These are phyloP conservation scores for Crotalus viridis DNA, from an alignment of 2,113 vertebrate genomes.

Conservation along the genomic window DNA sequence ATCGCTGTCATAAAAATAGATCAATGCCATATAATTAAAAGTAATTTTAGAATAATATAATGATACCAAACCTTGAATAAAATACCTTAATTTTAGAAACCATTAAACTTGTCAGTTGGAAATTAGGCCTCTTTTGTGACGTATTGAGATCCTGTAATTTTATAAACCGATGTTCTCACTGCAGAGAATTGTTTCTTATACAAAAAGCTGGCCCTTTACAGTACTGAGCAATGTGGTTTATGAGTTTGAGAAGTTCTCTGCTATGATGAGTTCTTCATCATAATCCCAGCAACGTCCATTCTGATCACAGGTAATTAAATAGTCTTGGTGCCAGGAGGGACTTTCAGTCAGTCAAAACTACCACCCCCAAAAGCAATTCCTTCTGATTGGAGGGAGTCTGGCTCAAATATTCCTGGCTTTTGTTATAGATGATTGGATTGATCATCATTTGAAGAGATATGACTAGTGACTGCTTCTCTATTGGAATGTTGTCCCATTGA, in stretches of 20 bases:
- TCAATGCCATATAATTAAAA: slow-evolving; percentile 36
- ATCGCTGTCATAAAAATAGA: slow-evolving; percentile 10
- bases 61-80: slow-evolving; percentile 17
- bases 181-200: background rate
- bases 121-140: background rate
- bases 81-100: slow-evolving; percentile 15
- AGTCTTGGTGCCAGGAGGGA: background rate
- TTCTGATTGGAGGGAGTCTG: background rate
- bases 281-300: background rate
- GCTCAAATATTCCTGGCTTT: background rate
- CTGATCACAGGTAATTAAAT: background rate
- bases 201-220: background rate
- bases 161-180: background rate
- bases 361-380: background rate
- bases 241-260: background rate
- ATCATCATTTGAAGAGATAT: background rate
- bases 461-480: background rate
- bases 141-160: background rate
- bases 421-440: background rate
- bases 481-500: background rate
- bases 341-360: background rate
- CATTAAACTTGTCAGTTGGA: slow-evolving; percentile 19
- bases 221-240: background rate
- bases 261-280: background rate
- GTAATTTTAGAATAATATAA: slow-evolving; percentile 37